phyloP scores from a whole-genome alignment of 2,888 invertebrate genomes.

The Drosophila meridiana region DNA sequence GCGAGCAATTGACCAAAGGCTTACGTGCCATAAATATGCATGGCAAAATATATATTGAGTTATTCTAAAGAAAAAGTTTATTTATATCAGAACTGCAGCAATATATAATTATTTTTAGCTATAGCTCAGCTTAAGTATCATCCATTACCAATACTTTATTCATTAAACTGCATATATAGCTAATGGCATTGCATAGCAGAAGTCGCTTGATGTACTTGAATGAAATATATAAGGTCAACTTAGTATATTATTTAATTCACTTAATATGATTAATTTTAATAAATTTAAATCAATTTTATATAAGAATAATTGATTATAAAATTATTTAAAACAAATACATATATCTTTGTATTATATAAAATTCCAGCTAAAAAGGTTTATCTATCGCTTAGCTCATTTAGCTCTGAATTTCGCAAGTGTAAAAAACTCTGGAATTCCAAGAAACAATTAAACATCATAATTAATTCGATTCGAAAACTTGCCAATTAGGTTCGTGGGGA shows the following conservation, averaged over 20 bases:
- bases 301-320: too few species aligned
- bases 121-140: not conserved
- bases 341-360: too few species aligned
- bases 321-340: too few species aligned
- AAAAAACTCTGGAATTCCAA: not conserved
- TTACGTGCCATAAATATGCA: constrained; percentile 4
- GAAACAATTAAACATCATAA: not conserved
- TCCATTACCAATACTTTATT: not conserved
- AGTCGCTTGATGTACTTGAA: not conserved
- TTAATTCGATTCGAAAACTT: constrained; percentile 3
- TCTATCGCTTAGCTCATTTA: not conserved
- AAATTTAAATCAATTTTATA: too few species aligned
- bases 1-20: not conserved
- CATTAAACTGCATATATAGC: not conserved
- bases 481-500: not conserved
- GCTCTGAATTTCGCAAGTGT: constrained; percentile 8
- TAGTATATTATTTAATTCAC: not conserved
- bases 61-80: constrained; percentile 6
- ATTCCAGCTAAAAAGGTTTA: not conserved
- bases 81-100: not conserved
- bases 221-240: not conserved
- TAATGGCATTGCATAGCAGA: not conserved
- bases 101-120: not conserved
- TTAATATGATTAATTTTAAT: not conserved
- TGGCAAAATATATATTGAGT: not conserved